Evolutionary conservation across 1,140 invertebrate genomes (phyloP), one percentile per base, ranked within the genome.

Genomic region (Odontomachus brunneus): DNA sequence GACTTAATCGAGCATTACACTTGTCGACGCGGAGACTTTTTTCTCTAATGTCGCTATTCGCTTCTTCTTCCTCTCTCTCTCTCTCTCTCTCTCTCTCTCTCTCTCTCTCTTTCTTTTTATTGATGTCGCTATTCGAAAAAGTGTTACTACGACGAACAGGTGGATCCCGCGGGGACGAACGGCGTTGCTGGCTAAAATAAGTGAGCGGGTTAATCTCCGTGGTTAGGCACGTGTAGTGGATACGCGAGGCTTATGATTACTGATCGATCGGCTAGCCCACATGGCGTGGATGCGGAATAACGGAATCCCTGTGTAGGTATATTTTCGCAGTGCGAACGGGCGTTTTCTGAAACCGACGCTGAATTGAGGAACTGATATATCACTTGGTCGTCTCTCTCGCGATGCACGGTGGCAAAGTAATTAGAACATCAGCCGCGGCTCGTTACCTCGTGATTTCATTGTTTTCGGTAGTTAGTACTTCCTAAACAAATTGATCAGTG

Each of bases 231-330:
- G 74, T 55, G 74, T 53, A 53, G 60, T 76, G 60, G 63, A 66
- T 76, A 53, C 62, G n/a, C 44, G 60, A 76, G 48, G 49, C 62
- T 76, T 76, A 66, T 76, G 74, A 76, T 76, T 76, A 76, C 48
- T 55, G 48, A 76, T 65, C 60, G 60, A 65, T 65, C 57, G 24
- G 62, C 55, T 22, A 55, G 51, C 55, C 26, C 73, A 66, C 59
- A 75, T 65, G 59, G 59, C 53, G 22, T 62, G 15, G 59, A 75
- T 74, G 57, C 48, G 26, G 73, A 59, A 65, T 76, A 76, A 76
- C 74, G 74, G 60, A 44, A 44, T 44, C 38, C 38, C 33, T 33
- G 55, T 51, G 44, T 53, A 49, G 29, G 19, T 48, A 62, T 26
- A 66, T 66, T 66, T 76, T 76, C 59, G 44, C 57, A 48, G 57